A percentile compares a stretch with the other conserved stretches of the same genome.
Evolutionary conservation across 1,140 invertebrate species (phyloP).

Genomic region (Hirudo medicinalis): DNA sequence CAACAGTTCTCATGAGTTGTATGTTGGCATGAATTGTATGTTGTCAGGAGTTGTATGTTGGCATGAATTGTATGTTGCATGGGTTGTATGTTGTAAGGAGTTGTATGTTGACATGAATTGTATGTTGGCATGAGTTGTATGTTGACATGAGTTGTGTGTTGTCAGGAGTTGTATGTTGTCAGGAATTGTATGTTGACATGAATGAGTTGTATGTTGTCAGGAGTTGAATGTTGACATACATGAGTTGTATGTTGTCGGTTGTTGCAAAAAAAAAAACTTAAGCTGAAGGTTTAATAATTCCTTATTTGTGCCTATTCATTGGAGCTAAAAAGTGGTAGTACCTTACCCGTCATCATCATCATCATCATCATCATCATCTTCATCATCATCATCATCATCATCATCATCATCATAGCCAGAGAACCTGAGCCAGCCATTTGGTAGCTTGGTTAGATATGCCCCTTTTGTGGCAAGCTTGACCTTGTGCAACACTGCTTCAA

Average conservation of each 20-base stretch:
- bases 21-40: not conserved
- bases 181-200: too few species aligned
- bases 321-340: too few species aligned
- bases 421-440: too few species aligned
- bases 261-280: not conserved
- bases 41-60: not conserved
- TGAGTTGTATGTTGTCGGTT: too few species aligned
- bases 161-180: not conserved
- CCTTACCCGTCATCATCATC: not conserved
- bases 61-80: too few species aligned
- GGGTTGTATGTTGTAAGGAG: not conserved
- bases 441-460: too few species aligned
- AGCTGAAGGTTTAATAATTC: too few species aligned
- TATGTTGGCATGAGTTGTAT: too few species aligned
- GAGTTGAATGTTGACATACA: not conserved
- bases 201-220: not conserved
- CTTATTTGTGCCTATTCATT: too few species aligned
- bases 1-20: too few species aligned
- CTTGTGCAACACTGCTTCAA: too few species aligned
- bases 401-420: not conserved
- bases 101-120: not conserved
- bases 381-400: not conserved
- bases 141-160: not conserved
- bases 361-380: not conserved
- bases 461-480: too few species aligned